Base-by-base conservation (phyloP, 2,113 vertebrate species). In the Lontra canadensis region DNA sequence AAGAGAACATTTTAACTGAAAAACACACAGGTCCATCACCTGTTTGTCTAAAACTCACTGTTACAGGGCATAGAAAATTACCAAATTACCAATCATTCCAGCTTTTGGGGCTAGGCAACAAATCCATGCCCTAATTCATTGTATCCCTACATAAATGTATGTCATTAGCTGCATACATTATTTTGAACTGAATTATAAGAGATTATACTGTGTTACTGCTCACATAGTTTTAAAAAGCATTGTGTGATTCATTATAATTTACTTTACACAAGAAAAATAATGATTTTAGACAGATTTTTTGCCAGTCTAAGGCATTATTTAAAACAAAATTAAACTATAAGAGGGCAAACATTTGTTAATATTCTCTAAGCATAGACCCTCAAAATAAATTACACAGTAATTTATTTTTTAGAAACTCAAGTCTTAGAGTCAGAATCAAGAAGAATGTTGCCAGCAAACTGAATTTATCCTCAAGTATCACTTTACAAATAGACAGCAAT, bases 101-200 rank as follows among this genome's bases (percentile, higher is more conserved):
- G 20, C 4, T 94, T 94, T 82, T 90, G n/a, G 63, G 34, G 31
- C 18, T 6, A 84, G 57, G 13, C 12, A 55, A 63, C 21, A 87
- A 96, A 81, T 96, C 12, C 26, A 74, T 4, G 6, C 25, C 23
- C 21, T 79, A 93, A 83, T 93, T 86, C 36, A 93, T 1, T 84
- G 1, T 80, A 63, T 52, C 18, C 15, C 4, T 88, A 61, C 3
- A 39, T 88, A 18, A 91, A 88, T 80, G 67, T 61, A 82, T 65
- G 21, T 55, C n/a, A 96, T 93, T 88, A 94, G 26, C 18, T 44
- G 34, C 39, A 88, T 67, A 76, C 0, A 57, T 87, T 47, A 90
- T 29, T 93, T 92, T 94, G 18, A 94, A 85, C 31, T 90, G 34
- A 96, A 93, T 93, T 82, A 92, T 49, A 57, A 18, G 42, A 90